phyloP scores from a whole-genome alignment of 1,140 invertebrate genomes.

The Cheumatopsyche charites region DNA sequence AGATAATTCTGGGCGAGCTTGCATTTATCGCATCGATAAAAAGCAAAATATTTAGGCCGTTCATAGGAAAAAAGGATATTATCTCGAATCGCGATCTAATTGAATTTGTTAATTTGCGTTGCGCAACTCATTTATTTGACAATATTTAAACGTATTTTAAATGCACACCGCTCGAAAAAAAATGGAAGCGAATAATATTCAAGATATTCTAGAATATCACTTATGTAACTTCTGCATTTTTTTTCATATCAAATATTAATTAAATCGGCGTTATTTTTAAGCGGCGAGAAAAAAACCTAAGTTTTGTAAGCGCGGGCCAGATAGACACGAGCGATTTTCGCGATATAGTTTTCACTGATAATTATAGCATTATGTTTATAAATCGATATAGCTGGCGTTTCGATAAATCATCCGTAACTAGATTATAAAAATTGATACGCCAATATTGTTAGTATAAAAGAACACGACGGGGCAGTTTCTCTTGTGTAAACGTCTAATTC shows the following conservation, averaged over 20 bases:
- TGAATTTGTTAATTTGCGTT: conserved; percentile 16
- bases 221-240: too few relatives aligned
- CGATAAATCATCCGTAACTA: conserved; percentile 9
- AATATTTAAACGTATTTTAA: too few relatives aligned
- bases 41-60: neutral
- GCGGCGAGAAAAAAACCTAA: too few relatives aligned
- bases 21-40: conserved; percentile 7
- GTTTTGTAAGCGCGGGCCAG: too few relatives aligned
- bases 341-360: neutral
- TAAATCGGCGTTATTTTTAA: too few relatives aligned
- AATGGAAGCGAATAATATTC: too few relatives aligned
- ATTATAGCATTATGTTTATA: conserved; percentile 8
- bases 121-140: neutral
- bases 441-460: neutral
- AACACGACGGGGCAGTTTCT: too few relatives aligned
- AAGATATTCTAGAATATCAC: too few relatives aligned
- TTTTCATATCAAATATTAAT: too few relatives aligned
- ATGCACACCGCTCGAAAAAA: too few relatives aligned
- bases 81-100: conserved; percentile 1
- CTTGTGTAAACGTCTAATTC: neutral
- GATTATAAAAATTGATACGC: conserved; percentile 10
- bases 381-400: neutral
- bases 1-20: neutral
- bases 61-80: conserved; percentile 4
- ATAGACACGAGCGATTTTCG: too few relatives aligned